Evolutionary conservation across 2,113 vertebrate genomes (phyloP), one percentile per base, ranked within the genome.

Genomic region (Ptilonorhynchus violaceus): DNA sequence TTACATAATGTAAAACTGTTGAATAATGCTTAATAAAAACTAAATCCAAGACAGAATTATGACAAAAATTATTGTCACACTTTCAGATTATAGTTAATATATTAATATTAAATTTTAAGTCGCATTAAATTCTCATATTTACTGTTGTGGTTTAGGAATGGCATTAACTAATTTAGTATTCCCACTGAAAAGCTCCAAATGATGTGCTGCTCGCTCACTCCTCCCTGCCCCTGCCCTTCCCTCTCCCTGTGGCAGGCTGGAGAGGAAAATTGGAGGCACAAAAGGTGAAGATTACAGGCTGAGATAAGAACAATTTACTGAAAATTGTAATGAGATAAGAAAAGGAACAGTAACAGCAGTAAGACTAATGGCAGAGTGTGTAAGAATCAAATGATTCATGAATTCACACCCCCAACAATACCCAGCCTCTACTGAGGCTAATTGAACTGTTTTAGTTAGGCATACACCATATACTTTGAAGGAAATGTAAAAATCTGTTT

Each of bases 381-480:
- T 15, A 39, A 46, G 15, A 52, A 46, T 52, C 0, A 1, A 89
- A 52, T 0, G 0, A 50, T 37, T 58, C 27, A 2, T 0, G 1
- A 74, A 7, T 8, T 82, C 33, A 39, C 7, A 14, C 10, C 15
- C 44, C 15, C 15, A 37, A 5, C 4, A 4, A n/a, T 13, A 30
- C 19, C 15, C 39, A 68, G 7, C 17, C 21, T 86, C 46, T 62
- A 9, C 16, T 77, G 69, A 86, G 50, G 30, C 4, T n/a, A 28
- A 10, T 23, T 62, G 25, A 67, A 74, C 18, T 20, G 9, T 41
- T 90, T 85, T 47, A 79, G 9, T 79, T 68, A 49, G 22, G 4
- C 5, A 4, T 35, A 22, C 5, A 25, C 3, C 13, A 49, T 16
- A 49, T 35, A 60, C 35, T 62, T 69, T 64, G 22, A 22, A 69